These are phyloP conservation scores for Cladopsammia gracilis DNA, from an alignment of 64 coral and sea anemone species.

Conservation along the genomic window DNA sequence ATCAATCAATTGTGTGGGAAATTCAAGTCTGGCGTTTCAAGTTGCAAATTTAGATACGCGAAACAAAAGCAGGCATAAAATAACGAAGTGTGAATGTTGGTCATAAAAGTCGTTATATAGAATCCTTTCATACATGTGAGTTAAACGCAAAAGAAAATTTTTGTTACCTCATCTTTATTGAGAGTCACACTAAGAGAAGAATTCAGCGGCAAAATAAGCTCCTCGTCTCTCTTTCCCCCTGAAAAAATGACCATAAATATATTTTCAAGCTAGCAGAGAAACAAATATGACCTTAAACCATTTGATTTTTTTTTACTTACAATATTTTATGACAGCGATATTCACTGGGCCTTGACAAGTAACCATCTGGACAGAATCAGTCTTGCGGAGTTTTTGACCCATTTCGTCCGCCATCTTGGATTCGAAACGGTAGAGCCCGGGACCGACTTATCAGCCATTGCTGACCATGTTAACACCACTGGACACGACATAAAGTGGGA, in stretches of 20 bases:
- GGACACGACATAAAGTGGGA: no score
- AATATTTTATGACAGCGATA: constrained; percentile 83
- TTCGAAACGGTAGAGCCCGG: not conserved
- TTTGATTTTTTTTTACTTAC: constrained; percentile 29
- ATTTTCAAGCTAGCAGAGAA: not conserved
- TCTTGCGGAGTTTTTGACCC: not conserved
- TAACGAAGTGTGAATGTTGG: no score
- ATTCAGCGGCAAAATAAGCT: constrained; percentile 77
- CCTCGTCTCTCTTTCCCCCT: constrained; percentile 85
- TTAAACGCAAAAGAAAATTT: not conserved
- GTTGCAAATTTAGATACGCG: no score
- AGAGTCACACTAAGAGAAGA: constrained; percentile 83
- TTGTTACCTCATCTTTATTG: constrained; percentile 58
- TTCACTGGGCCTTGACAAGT: constrained; percentile 69
- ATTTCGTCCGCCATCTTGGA: constrained; percentile 16
- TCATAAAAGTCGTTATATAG: no score
- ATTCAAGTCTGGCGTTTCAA: no score
- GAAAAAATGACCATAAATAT: not conserved
- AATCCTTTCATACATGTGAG: no score
- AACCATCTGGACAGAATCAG: constrained; percentile 14
- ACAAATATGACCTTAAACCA: not conserved
- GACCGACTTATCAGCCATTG: no score
- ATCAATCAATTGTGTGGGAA: no score
- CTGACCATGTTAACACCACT: no score
- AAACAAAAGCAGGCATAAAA: no score